Base-by-base conservation (phyloP, 2,797 vertebrate species). In the Gobio occitaniae region DNA sequence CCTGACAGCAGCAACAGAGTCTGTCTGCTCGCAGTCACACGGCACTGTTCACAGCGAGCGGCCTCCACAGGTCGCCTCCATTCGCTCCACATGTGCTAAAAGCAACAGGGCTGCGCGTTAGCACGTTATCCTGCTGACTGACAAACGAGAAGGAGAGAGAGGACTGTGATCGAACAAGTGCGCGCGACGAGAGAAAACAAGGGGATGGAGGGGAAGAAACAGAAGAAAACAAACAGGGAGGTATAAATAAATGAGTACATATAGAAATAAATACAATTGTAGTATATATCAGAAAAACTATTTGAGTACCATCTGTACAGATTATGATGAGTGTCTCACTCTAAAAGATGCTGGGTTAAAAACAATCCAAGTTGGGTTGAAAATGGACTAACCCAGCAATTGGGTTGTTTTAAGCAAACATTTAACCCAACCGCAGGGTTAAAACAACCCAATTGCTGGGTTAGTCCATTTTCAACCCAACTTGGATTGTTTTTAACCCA, bases 1-100 rank as follows among this genome's bases (percentile, higher is more conserved):
- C 36, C 80, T 82, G 80, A 82, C 80, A 71, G 68, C 80, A 32
- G 66, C 38, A 32, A 71, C 52, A 47, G 48, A 56, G 52, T 56
- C 36, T 82, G 80, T 68, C 59, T 79, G 83, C 41, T 80, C 21
- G 7, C 61, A 74, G 70, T 66, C 50, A 54, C 36, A 29, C 36
- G 25, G 41, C 59, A 10, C 75, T 82, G 80, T 82, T 82, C 80
- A 72, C 80, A 82, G 80, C 80, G n/a, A 47, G 80, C 6, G 29
- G 29, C 52, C 80, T 59, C 68, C 80, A 29, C 80, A 54, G 80
- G 80, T 47, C 69, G 69, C 80, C 69, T 63, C 54, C 54, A 74
- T 82, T 82, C 80, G 25, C 69, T 74, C 69, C 80, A 74, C 69
- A 74, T 72, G 69, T 80, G 69, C 65, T 80, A 63, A 80, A 78